A percentile compares a stretch with the other conserved stretches of the same genome.
These are phyloP conservation scores for Xiphophorus birchmanni DNA, from an alignment of 2,797 vertebrate species.

Conservation along the genomic window DNA sequence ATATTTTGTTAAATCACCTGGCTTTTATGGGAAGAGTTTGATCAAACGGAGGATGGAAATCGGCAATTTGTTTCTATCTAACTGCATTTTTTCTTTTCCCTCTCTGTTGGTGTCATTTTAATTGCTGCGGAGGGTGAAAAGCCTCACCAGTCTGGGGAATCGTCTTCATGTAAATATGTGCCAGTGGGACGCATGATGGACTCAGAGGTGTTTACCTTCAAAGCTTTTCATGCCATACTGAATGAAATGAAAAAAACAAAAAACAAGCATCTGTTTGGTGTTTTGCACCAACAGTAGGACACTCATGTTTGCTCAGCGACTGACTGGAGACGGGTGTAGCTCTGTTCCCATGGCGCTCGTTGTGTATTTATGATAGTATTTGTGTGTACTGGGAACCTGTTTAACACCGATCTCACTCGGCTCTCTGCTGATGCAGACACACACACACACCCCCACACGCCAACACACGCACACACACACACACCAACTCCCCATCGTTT, in stretches of 20 bases:
- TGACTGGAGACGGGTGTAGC: constrained; percentile 5
- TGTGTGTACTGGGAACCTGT: constrained; percentile 66
- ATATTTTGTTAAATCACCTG: fast-evolving
- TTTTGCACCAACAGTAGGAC: constrained; percentile 8
- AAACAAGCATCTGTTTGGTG: neutral
- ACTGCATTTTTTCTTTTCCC: neutral
- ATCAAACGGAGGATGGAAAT: neutral
- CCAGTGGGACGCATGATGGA: constrained; percentile 28
- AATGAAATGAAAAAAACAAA: neutral
- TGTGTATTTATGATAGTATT: constrained; percentile 60
- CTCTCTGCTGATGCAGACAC: constrained; percentile 76
- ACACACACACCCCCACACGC: constrained; percentile 56
- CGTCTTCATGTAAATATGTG: constrained; percentile 27
- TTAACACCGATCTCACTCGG: constrained; percentile 62
- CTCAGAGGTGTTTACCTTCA: constrained; percentile 17
- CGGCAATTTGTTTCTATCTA: constrained; percentile 1
- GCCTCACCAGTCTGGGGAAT: constrained; percentile 4
- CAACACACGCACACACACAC: constrained; percentile 47
- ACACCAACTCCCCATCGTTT: constrained; percentile 48
- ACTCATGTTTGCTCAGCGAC: neutral
- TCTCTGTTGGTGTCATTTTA: neutral
- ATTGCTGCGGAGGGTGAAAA: constrained; percentile 1
- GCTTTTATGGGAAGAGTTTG: neutral
- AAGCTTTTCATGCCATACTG: neutral
- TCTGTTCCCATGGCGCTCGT: constrained; percentile 15